Percentiles rank a stretch among this genome's conserved stretches.
Evolutionary conservation across 2,888 invertebrate species (phyloP).

Genomic region (Campaea margaritaria): DNA sequence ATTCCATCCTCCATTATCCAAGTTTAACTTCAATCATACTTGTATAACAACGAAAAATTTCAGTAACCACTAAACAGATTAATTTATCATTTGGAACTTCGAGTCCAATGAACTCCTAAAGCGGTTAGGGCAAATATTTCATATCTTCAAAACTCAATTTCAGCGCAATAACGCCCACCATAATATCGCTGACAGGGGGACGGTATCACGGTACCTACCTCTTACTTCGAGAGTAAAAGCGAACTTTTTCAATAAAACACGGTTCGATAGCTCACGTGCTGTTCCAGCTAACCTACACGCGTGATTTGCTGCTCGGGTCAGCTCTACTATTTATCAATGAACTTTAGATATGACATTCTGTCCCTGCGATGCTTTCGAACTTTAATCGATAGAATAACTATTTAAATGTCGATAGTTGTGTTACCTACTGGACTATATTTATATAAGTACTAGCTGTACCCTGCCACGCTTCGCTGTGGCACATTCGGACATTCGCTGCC

Average conservation of each 20-base stretch:
- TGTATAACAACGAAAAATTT: no score
- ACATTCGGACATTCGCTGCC: no score
- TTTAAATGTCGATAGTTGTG: no score
- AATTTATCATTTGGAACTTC: no score
- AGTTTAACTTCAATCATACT: no score
- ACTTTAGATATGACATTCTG: slow-evolving; percentile 48
- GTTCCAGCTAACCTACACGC: slow-evolving; percentile 46
- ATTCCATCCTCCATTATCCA: no score
- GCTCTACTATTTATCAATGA: slow-evolving; percentile 55
- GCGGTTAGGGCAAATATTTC: background rate
- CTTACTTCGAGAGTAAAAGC: slow-evolving; percentile 54
- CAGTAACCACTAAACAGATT: no score
- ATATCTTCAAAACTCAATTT: background rate
- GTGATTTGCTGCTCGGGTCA: slow-evolving; percentile 63
- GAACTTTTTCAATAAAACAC: slow-evolving; percentile 63
- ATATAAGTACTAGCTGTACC: no score
- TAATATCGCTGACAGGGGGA: slow-evolving; percentile 15
- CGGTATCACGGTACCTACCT: no score
- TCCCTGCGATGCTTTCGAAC: background rate
- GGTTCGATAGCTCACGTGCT: slow-evolving; percentile 75
- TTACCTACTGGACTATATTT: no score
- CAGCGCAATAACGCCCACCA: background rate
- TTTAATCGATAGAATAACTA: background rate
- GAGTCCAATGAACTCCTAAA: background rate
- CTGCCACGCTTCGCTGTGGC: no score